These are phyloP conservation scores for Eulithis prunata DNA, from an alignment of 2,888 invertebrate species.

Conservation along the genomic window DNA sequence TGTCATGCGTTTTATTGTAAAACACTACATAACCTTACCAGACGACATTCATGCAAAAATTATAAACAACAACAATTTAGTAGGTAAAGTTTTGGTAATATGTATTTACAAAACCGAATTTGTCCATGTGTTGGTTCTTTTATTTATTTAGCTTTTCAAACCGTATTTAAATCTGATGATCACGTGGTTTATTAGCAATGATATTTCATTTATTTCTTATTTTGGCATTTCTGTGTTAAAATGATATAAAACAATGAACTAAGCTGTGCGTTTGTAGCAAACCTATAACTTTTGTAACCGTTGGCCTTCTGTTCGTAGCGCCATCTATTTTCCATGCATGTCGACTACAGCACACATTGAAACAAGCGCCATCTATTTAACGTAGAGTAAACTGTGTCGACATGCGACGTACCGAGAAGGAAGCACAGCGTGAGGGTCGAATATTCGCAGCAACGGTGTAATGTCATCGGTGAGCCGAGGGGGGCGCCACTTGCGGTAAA, in stretches of 20 bases:
- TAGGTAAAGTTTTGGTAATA: conserved; percentile 20
- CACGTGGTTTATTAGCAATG: conserved; percentile 22
- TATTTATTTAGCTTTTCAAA: conserved; percentile 23
- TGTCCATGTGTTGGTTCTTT: conserved; percentile 30
- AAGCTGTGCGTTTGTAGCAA: conserved; percentile 35
- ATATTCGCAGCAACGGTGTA: conserved; percentile 90
- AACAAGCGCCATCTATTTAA: conserved; percentile 75
- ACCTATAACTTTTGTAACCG: conserved; percentile 10
- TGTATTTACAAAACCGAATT: conserved; percentile 36
- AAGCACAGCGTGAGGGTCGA: conserved; percentile 88
- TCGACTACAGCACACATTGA: conserved; percentile 62
- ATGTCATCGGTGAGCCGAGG: conserved; percentile 92
- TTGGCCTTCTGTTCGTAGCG: conserved; percentile 52
- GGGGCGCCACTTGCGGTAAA: conserved; percentile 93
- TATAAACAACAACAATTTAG: conserved; percentile 2
- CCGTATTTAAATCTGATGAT: conserved; percentile 10
- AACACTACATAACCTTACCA: neutral
- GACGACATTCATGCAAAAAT: conserved; percentile 18
- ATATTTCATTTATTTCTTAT: conserved; percentile 1
- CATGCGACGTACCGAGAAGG: conserved; percentile 81
- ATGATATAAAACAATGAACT: conserved; percentile 32
- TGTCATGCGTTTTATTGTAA: conserved; percentile 10
- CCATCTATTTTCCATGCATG: conserved; percentile 66
- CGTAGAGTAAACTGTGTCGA: conserved; percentile 55
- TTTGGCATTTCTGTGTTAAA: conserved; percentile 26